Base-by-base conservation (phyloP, 2,888 invertebrate genomes). In the Scotopteryx bipunctaria region DNA sequence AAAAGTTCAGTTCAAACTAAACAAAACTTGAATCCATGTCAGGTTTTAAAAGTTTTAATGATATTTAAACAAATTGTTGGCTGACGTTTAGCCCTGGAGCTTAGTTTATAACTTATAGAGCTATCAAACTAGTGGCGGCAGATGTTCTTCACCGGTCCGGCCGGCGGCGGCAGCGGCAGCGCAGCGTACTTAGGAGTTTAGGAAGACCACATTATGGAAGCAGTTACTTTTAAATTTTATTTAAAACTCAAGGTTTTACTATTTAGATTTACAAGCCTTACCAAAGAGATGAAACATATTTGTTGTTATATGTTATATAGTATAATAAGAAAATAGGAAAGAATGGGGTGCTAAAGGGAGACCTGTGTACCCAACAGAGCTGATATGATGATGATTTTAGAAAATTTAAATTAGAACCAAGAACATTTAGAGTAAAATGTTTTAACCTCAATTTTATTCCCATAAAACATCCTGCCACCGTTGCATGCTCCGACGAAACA, bases 41-140 rank as follows among this genome's bases (percentile, higher is more conserved):
- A 23, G 36, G 36, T 45, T 43, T 21, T 11, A 27, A 36, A 36
- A 45, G 45, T 45, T 45, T 36, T 36, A 29, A 45, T 45, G 27
- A 36, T 27, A 29, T 37, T 45, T 15, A 36, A 31, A 21, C 29
- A 11, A 35, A 40, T 33, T 9, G 16, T 17, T 29, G 19, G 19
- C 11, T n/a, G n/a, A n/a, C 25, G 17, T 27, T 35, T 17, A 35
- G 17, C n/a, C 5, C 11, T 2, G 15, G 6, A 5, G 21, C 37
- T 44, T 23, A 35, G 36, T 27, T 21, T 35, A 1, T 17, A 21
- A 36, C 35, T 11, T 23, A 15, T 17, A n/a, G 19, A 36, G 19
- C 17, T 44, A 35, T 15, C 25, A 33, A 43, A 43, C 43, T 15
- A 25, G 9, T 16, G 16, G 23, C 25, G 8, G 25, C 43, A 43